phyloP scores from a whole-genome alignment of 1,140 invertebrate species.

The Diabrotica virgifera region DNA sequence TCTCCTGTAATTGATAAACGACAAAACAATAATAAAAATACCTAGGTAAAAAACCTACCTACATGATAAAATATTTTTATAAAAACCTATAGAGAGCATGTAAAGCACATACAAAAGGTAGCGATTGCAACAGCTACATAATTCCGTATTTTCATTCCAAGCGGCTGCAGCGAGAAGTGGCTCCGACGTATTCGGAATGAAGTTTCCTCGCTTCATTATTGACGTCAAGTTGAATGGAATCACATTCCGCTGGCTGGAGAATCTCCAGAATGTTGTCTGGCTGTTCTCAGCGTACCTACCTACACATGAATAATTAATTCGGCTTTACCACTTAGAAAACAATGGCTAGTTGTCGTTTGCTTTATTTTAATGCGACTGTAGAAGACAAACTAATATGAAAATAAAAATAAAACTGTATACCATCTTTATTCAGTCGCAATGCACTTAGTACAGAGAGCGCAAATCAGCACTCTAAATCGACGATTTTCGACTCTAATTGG shows the following conservation, averaged over 20 bases:
- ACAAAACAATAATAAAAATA: too few species aligned
- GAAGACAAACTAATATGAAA: too few species aligned
- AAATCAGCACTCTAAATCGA: too few species aligned
- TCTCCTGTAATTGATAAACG: too few species aligned
- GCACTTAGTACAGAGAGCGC: too few species aligned
- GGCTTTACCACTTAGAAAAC: not conserved
- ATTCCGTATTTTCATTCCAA: not conserved
- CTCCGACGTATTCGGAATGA: not conserved
- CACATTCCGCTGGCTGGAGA: not conserved
- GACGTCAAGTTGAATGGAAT: not conserved
- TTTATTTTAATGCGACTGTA: not conserved
- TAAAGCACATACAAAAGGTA: too few species aligned
- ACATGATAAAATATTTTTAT: too few species aligned
- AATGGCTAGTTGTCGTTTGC: conserved; percentile 2
- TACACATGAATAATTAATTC: not conserved
- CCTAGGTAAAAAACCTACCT: too few species aligned
- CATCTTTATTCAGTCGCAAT: too few species aligned
- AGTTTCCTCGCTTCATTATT: not conserved
- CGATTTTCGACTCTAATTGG: too few species aligned
- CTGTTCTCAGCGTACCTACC: not conserved
- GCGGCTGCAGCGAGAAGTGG: not conserved
- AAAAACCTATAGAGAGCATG: too few species aligned
- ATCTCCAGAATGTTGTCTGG: not conserved
- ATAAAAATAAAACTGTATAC: too few species aligned
- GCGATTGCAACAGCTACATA: not conserved